A percentile compares a stretch with the other conserved stretches of the same genome.
Evolutionary conservation across 2,797 vertebrate genomes (phyloP).

Genomic region (Pantherophis vulpinus): DNA sequence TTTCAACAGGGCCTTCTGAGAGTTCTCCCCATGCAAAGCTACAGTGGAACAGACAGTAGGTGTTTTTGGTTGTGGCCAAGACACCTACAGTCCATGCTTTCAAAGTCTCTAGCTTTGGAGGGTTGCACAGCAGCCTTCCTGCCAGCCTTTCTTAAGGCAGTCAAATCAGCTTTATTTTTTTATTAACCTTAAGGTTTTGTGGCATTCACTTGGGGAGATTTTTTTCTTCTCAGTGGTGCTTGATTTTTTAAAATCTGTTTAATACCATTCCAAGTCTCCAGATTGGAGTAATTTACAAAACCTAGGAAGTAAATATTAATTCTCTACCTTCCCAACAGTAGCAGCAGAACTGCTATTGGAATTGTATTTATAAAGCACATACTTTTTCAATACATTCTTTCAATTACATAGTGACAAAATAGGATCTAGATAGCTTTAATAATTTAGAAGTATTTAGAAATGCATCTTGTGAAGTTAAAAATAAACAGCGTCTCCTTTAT

Average conservation of each 20-base stretch:
- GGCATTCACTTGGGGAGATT: neutral
- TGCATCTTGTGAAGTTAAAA: neutral
- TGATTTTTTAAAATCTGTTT: neutral
- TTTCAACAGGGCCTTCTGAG: neutral
- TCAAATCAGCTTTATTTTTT: neutral
- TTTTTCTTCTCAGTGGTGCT: neutral
- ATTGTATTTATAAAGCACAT: neutral
- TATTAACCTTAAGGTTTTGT: neutral
- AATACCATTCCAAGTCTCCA: neutral
- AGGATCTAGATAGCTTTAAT: neutral
- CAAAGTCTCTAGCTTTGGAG: neutral
- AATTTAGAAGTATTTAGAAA: neutral
- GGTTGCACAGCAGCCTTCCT: neutral
- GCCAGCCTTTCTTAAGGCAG: neutral
- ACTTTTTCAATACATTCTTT: neutral
- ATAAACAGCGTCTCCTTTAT: neutral
- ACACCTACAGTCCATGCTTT: neutral
- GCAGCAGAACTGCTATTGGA: neutral
- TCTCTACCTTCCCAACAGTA: neutral
- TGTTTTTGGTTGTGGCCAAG: neutral
- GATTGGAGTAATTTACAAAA: neutral
- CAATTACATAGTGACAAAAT: neutral
- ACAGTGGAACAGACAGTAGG: neutral
- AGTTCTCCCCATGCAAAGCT: neutral
- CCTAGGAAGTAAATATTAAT: neutral